Evolutionary conservation across 92 coral and sea anemone genomes (phyloP).

Genomic region (Nematostella vectensis): DNA sequence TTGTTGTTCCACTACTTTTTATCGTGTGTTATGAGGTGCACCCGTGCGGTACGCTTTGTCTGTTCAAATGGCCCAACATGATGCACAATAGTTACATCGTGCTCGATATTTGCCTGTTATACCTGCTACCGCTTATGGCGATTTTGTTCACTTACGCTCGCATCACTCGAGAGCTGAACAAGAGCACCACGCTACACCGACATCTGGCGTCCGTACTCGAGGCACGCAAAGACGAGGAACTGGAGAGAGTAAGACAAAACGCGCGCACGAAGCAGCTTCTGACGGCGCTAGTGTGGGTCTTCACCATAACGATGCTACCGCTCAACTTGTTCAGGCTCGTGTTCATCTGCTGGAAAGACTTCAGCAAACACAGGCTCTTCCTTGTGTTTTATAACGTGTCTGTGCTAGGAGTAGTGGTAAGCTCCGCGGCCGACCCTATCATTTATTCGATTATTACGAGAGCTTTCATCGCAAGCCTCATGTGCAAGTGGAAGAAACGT

Average conservation of each 20-base stretch:
- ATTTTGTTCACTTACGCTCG: constrained; percentile 35
- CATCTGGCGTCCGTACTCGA: background rate
- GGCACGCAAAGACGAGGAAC: constrained; percentile 10
- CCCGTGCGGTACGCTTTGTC: constrained; percentile 32
- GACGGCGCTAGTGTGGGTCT: constrained; percentile 38
- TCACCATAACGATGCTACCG: constrained; percentile 50
- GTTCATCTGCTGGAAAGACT: constrained; percentile 4
- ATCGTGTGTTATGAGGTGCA: constrained; percentile 35
- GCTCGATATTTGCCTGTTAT: constrained; percentile 12
- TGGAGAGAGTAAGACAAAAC: constrained; percentile 22
- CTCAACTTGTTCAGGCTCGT: constrained; percentile 18
- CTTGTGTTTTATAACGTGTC: constrained; percentile 11
- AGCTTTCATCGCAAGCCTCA: constrained; percentile 16
- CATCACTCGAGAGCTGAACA: constrained; percentile 24
- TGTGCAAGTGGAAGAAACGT: background rate
- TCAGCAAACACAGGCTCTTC: constrained; percentile 7
- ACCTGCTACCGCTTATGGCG: constrained; percentile 30
- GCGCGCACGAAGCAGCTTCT: constrained; percentile 42
- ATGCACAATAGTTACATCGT: constrained; percentile 18
- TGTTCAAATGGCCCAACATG: constrained; percentile 46
- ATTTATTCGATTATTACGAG: constrained; percentile 37
- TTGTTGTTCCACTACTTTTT: constrained; percentile 55
- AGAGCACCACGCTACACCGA: constrained; percentile 19
- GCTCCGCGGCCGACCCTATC: constrained; percentile 48
- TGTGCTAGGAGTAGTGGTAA: constrained; percentile 15